Evolutionary conservation across 2,113 vertebrate genomes (phyloP).

Genomic region (Ibidorhyncha struthersii): DNA sequence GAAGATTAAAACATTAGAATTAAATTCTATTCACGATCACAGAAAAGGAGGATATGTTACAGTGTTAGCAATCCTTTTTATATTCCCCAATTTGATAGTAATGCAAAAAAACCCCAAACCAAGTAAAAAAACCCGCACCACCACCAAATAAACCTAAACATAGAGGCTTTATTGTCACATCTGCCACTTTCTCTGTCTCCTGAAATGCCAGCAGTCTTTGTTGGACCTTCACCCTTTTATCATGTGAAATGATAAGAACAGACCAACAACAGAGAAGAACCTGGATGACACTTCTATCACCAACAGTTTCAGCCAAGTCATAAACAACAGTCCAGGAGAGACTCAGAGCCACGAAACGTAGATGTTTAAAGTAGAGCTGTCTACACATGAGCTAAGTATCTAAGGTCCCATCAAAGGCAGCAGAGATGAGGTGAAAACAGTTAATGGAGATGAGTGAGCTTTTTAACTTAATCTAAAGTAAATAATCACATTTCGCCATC

Average conservation of each 20-base stretch:
- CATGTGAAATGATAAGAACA: not conserved
- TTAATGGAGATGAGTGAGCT: not conserved
- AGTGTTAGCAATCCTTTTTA: not conserved
- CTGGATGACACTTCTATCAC: not conserved
- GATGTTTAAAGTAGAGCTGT: not conserved
- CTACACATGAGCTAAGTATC: not conserved
- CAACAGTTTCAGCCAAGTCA: not conserved
- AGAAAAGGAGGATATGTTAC: not conserved
- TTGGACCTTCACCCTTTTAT: not conserved
- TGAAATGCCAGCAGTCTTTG: not conserved
- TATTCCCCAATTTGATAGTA: not conserved
- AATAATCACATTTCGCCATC: not conserved
- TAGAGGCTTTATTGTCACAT: not conserved
- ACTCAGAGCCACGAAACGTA: not conserved
- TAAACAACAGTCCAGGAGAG: not conserved
- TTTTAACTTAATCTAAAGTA: not conserved
- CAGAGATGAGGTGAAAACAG: not conserved
- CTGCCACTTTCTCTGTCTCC: not conserved
- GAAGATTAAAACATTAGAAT: not conserved
- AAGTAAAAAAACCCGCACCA: not conserved
- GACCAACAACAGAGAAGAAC: not conserved
- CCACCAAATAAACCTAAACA: not conserved
- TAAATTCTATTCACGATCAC: not conserved
- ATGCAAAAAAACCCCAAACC: not conserved
- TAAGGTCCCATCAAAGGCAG: not conserved